Conservation (phyloP, 64 coral and sea anemone species). For the Montipora cactus region DNA sequence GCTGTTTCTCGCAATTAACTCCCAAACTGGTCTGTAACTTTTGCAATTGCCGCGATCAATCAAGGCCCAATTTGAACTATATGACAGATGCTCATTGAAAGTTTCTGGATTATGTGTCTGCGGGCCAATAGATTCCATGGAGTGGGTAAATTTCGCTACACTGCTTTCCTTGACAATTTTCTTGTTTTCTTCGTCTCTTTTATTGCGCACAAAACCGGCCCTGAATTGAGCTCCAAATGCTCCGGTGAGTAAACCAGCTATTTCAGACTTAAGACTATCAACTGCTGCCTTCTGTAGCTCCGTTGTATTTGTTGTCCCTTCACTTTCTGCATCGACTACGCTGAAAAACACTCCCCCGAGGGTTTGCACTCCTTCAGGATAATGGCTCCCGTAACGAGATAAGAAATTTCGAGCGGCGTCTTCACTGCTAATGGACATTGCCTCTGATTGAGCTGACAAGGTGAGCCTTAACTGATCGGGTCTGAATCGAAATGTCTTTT, state of each 20-base stretch:
- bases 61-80: slow-evolving; percentile 39
- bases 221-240: not conserved
- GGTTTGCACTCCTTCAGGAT: slow-evolving; percentile 25
- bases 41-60: not conserved
- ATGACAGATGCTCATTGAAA: not conserved
- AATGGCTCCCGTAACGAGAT: slow-evolving; percentile 51
- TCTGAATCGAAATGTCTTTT: slow-evolving; percentile 6
- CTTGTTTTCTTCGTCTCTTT: too few species aligned
- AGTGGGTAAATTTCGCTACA: too few species aligned
- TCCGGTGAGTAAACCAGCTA: not conserved
- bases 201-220: too few species aligned
- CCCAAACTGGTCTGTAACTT: slow-evolving; percentile 10
- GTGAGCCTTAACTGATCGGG: too few species aligned
- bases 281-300: not conserved
- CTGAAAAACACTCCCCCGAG: slow-evolving; percentile 36
- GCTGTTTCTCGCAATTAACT: not conserved
- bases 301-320: not conserved
- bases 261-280: not conserved
- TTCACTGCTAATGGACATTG: too few species aligned
- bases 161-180: too few species aligned
- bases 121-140: too few species aligned
- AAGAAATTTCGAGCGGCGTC: slow-evolving; percentile 3
- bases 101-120: not conserved
- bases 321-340: slow-evolving; percentile 15
- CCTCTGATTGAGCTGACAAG: too few species aligned